Evolutionary conservation across 2,113 vertebrate species (phyloP), one percentile per base, ranked within the genome.

Genomic region (Campylomormyrus numenius): DNA sequence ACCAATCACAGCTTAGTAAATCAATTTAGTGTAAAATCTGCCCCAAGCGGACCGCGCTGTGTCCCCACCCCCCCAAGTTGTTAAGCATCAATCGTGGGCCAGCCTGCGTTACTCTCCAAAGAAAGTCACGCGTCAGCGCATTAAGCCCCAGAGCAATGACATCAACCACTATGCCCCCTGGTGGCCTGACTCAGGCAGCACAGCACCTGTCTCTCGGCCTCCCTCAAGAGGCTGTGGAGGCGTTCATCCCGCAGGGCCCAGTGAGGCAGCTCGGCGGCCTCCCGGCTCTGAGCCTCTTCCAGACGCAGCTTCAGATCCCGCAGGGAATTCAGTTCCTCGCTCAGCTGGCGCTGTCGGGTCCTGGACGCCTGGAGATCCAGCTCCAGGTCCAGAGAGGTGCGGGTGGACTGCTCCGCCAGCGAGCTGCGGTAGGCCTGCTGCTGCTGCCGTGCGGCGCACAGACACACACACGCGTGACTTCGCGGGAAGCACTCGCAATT

Each of bases 331-430:
- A 99, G 96, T 95, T 99, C 98, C 94, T 99, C 98, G 3, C 96
- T 96, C 94, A 99, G 96, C 96, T 98, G 98, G 93, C 97, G 95
- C 96, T 99, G 98, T 88, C 97, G 96, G 3, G 97, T 98, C 94
- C 97, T 95, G 90, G 97, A 99, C 31, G 98, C 98, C 98, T 99
- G 98, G 94, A 99, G 98, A 94, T 99, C 98, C 98, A 99, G 98
- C 98, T 99, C 98, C 98, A 99, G 96, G 96, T 99, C 98, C 93
- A 99, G 95, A 74, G 98, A 99, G 19, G 98, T 99, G 89, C 98
- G 97, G 11, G 97, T 97, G 90, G 98, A 97, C 93, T 98, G 96
- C 92, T 98, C 98, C 2, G 97, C 97, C 94, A 99, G 94, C 90
- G 98, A 97, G 31, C 97, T 97, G 93, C 97, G 97, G 92, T 97